Percentiles rank a stretch among this genome's conserved stretches.
Conservation (phyloP, 35 echinoderm and acorn worm species). For the Ptychodera flava region DNA sequence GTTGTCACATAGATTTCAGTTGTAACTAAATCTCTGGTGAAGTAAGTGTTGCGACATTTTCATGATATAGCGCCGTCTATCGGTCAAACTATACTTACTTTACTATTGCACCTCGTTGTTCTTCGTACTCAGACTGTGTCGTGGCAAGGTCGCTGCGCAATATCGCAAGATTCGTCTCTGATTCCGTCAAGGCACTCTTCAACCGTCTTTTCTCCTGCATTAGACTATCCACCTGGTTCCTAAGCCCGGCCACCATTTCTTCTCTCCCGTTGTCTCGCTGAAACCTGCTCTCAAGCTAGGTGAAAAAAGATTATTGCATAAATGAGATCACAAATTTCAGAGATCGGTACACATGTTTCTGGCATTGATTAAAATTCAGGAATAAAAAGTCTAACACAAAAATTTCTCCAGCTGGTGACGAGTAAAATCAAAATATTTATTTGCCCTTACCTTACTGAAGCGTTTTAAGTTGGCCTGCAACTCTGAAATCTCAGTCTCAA, state of each 20-base stretch:
- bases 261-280: constrained; percentile 65
- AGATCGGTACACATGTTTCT: neutral
- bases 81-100: constrained; percentile 24
- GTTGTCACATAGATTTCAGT: too few species aligned
- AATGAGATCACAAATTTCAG: neutral
- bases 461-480: constrained; percentile 77
- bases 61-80: neutral
- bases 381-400: neutral
- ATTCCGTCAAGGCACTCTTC: constrained; percentile 58
- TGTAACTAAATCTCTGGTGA: too few species aligned
- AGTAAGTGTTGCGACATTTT: too few species aligned
- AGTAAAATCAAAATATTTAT: too few species aligned
- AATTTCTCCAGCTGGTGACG: neutral
- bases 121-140: constrained; percentile 68
- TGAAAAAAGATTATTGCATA: neutral
- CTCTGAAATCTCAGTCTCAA: constrained; percentile 67
- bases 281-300: constrained; percentile 58
- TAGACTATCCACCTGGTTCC: constrained; percentile 59
- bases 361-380: neutral
- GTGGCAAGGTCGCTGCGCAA: constrained; percentile 60
- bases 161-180: constrained; percentile 69
- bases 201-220: constrained; percentile 66
- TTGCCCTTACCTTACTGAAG: constrained; percentile 81
- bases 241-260: constrained; percentile 47
- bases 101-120: constrained; percentile 71